Conservation (phyloP, 2,888 invertebrate species). For the Keiferia lycopersicella region DNA sequence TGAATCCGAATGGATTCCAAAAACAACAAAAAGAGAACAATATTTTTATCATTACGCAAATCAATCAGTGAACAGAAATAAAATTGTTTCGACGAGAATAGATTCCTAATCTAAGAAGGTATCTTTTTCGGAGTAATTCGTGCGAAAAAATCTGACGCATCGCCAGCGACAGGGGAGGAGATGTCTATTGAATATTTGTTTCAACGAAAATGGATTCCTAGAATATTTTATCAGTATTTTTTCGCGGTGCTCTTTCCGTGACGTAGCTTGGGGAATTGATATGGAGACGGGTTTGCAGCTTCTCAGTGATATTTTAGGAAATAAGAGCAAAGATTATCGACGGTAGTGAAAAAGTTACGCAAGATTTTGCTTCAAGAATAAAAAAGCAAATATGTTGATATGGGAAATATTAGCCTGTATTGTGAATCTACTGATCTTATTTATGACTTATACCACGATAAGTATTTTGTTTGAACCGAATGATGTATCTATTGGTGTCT, state of each 20-base stretch:
- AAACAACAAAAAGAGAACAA: background rate
- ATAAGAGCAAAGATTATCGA: background rate
- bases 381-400: background rate
- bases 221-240: conserved; percentile 17
- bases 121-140: conserved; percentile 16
- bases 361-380: background rate
- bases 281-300: background rate
- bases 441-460: no score
- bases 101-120: conserved; percentile 7
- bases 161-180: background rate
- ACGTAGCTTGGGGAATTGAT: conserved; percentile 14
- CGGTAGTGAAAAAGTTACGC: background rate
- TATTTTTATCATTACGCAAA: conserved; percentile 9
- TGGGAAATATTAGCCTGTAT: no score
- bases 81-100: conserved; percentile 10
- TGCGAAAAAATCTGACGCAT: conserved; percentile 16
- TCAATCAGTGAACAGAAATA: conserved; percentile 20
- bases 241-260: conserved; percentile 12
- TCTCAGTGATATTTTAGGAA: background rate
- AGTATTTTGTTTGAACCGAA: no score
- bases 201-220: conserved; percentile 13
- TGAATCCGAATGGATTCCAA: background rate
- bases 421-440: no score
- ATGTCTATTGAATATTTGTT: conserved; percentile 18
- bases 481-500: no score